Base-by-base conservation (phyloP, 2,113 vertebrate genomes). In the Aspidoscelis tigris region DNA sequence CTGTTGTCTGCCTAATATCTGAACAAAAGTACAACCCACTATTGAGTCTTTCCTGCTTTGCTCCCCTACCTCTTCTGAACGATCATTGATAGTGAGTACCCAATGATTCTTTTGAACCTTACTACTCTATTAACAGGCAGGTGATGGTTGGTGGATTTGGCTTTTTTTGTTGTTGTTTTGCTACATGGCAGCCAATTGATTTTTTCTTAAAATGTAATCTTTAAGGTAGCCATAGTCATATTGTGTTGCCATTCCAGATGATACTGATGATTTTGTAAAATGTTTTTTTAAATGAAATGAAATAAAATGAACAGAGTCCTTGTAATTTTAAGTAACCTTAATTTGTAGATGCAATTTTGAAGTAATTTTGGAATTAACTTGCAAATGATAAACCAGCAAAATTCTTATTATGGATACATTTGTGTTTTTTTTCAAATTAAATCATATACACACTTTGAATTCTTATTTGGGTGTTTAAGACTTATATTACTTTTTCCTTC, bases 131-230 rank as follows among this genome's bases (percentile, higher is more conserved):
- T 1, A 88, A 71, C 58, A 10, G 47, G 70, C 68, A 78, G 72
- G 22, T 66, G n/a, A 39, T 16, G 11, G 26, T 44, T 43, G 55
- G 50, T 12, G 82, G 69, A 74, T 50, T 91, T 90, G 81, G 81
- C 68, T 80, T 90, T 70, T 66, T 86, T 91, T 82, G 3, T 33
- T 33, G 88, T 89, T 93, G 88, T 87, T 82, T 66, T 88, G 78
- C 61, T 82, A 89, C 87, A 83, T 89, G 87, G 21, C 18, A n/a
- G 41, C 61, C 77, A 16, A 79, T 86, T 88, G 61, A 89, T 77
- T 64, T 65, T 0, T 82, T 64, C n/a, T 33, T 74, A 82, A 71
- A 81, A 69, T 82, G 22, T 55, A 44, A 75, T 12, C 33, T 80
- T 89, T 21, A 74, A 41, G n/a, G 50, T 1, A 86, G 1, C 73